These are phyloP conservation scores for Corythaeola cristata DNA, from an alignment of 2,113 vertebrate species.

Conservation along the genomic window DNA sequence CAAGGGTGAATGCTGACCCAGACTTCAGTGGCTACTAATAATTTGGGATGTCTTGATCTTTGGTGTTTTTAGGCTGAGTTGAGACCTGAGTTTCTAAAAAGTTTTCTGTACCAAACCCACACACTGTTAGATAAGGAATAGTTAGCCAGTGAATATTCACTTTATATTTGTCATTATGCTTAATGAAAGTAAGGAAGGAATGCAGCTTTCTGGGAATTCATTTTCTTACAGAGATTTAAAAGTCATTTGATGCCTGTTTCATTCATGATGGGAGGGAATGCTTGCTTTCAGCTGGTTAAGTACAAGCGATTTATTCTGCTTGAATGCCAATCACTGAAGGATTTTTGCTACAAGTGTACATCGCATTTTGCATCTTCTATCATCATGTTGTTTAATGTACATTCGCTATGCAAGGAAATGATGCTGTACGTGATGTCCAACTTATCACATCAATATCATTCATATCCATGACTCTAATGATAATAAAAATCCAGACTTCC, in stretches of 20 bases:
- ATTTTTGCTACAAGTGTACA: neutral
- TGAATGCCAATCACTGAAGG: neutral
- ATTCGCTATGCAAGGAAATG: neutral
- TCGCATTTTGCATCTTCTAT: neutral
- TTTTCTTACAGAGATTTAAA: neutral
- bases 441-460: conserved; percentile 13
- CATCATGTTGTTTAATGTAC: neutral
- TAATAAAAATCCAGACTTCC: conserved; percentile 24
- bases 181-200: neutral
- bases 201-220: neutral
- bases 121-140: neutral
- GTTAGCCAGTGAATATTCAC: neutral
- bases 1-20: neutral
- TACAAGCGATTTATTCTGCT: conserved; percentile 12
- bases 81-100: neutral
- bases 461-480: neutral
- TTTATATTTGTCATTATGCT: neutral
- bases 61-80: neutral
- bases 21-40: neutral
- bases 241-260: neutral
- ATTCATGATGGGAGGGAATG: accelerated
- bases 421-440: conserved; percentile 4
- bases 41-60: neutral
- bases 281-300: conserved; percentile 1
- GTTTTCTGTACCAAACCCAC: neutral